Percentiles rank a stretch among this genome's conserved stretches.
Evolutionary conservation across 2,797 vertebrate genomes (phyloP).

Genomic region (Eulemur rubriventer): DNA sequence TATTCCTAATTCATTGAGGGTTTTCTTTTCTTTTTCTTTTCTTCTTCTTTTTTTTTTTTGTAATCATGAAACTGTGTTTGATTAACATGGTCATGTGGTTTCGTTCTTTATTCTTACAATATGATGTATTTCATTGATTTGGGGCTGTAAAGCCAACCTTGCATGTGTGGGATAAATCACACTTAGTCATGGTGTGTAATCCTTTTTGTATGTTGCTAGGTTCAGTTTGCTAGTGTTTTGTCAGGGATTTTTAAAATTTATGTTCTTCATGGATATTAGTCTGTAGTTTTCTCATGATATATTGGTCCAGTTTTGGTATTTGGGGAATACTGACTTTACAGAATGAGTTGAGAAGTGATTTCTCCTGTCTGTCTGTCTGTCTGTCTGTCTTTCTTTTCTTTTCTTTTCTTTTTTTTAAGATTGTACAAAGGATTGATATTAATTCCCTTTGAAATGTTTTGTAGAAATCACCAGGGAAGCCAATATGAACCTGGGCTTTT

Average conservation of each 20-base stretch:
- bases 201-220: neutral
- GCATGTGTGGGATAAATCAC: neutral
- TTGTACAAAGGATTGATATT: neutral
- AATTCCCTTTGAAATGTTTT: neutral
- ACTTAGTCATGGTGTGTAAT: too few species aligned
- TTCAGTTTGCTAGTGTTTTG: neutral
- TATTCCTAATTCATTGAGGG: neutral
- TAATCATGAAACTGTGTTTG: neutral
- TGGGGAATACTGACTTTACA: neutral
- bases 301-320: neutral
- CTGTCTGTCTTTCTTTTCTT: too few species aligned
- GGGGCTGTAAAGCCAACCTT: neutral
- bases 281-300: neutral
- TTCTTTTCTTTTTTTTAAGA: too few species aligned
- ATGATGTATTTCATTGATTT: neutral
- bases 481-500: neutral
- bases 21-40: neutral
- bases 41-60: fast-evolving
- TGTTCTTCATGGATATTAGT: too few species aligned
- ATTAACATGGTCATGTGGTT: neutral
- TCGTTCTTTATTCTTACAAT: neutral
- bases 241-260: neutral
- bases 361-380: too few species aligned
- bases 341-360: neutral
- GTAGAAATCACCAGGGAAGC: neutral